Percentiles rank a stretch among this genome's conserved stretches.
phyloP scores from a whole-genome alignment of 2,113 vertebrate species.

The Pterocles burchelli region DNA sequence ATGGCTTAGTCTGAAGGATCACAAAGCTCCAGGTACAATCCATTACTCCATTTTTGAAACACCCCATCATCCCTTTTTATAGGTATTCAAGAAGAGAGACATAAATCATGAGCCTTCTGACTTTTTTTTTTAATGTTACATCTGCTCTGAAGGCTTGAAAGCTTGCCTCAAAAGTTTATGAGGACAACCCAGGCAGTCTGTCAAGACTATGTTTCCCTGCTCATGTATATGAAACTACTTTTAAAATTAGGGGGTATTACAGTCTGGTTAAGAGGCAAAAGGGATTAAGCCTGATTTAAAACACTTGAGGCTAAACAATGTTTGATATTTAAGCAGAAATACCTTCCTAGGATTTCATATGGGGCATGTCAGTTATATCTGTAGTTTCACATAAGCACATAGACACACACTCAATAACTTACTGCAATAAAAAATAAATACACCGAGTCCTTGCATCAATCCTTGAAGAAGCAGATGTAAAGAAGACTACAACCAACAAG shows the following conservation, averaged over 20 bases:
- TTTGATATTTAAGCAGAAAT: conserved; percentile 36
- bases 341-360: background rate
- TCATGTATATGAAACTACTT: conserved; percentile 2
- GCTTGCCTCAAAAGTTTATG: conserved; percentile 14
- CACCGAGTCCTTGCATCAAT: background rate
- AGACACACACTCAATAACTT: background rate
- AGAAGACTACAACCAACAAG: background rate
- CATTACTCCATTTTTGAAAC: conserved; percentile 24
- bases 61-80: background rate
- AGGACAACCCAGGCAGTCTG: background rate
- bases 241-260: background rate
- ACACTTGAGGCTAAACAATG: conserved; percentile 3
- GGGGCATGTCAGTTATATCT: background rate
- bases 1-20: background rate
- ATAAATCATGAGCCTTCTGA: background rate
- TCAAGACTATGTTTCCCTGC: background rate
- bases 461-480: background rate
- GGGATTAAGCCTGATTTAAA: conserved; percentile 36
- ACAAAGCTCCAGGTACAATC: background rate
- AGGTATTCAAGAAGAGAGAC: background rate
- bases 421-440: conserved; percentile 3
- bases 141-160: conserved; percentile 1
- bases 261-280: conserved; percentile 11
- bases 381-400: background rate
- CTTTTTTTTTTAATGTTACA: background rate